phyloP scores from a whole-genome alignment of 2,888 invertebrate genomes.

The Rhopalosiphum nymphaeae region DNA sequence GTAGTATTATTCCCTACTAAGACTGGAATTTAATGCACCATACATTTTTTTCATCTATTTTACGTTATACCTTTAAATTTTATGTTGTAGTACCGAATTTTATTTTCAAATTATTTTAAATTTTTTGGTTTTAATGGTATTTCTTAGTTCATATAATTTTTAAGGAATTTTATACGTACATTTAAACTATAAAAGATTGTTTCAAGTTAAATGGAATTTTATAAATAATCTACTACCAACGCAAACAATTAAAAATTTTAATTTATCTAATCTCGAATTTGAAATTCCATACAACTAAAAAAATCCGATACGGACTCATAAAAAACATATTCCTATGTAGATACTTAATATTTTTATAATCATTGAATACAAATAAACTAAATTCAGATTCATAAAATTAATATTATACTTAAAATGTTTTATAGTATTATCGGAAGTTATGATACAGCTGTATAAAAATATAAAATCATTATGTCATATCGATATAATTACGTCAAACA shows the following conservation, averaged over 20 bases:
- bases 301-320: background rate
- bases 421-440: background rate
- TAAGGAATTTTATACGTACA: background rate
- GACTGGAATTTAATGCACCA: background rate
- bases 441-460: background rate
- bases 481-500: background rate
- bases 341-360: background rate
- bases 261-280: background rate
- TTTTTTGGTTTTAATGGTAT: background rate
- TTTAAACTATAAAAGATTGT: background rate
- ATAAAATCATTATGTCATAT: background rate
- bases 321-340: background rate
- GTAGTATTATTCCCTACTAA: background rate
- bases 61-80: no score
- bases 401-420: background rate
- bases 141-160: background rate
- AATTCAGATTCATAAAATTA: no score
- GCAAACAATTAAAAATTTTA: background rate
- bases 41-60: no score
- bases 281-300: background rate
- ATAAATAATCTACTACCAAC: background rate
- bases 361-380: background rate
- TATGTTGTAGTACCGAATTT: no score
- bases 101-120: background rate
- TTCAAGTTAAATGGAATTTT: background rate